phyloP scores from a whole-genome alignment of 2,888 invertebrate genomes.

The Tuberolachnus salignus region DNA sequence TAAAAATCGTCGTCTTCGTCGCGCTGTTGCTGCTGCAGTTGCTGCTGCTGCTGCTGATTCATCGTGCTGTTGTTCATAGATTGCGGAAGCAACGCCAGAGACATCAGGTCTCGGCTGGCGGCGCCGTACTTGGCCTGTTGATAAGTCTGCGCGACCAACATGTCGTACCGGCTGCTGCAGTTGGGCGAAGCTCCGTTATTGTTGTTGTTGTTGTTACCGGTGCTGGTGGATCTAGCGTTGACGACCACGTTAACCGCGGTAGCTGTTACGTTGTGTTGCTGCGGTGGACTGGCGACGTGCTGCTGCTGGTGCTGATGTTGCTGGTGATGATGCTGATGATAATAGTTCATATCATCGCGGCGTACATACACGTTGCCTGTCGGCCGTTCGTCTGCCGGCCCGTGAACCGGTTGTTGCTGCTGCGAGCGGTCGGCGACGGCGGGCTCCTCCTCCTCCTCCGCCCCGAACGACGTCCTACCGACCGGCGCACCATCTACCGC shows the following conservation, averaged over 20 bases:
- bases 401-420: slow-evolving; percentile 49
- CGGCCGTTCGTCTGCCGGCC: slow-evolving; percentile 51
- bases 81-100: slow-evolving; percentile 38
- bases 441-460: slow-evolving; percentile 35
- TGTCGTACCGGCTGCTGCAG: slow-evolving; percentile 30
- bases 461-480: slow-evolving; percentile 43
- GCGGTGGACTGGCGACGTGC: slow-evolving; percentile 5
- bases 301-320: slow-evolving; percentile 25
- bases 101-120: slow-evolving; percentile 24
- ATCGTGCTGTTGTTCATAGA: background rate
- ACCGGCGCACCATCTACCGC: slow-evolving; percentile 54
- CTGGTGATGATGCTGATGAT: slow-evolving; percentile 25
- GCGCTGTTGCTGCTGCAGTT: slow-evolving; percentile 10
- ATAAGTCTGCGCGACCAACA: slow-evolving; percentile 41
- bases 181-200: background rate
- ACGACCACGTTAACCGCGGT: background rate
- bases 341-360: slow-evolving; percentile 51
- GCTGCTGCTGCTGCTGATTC: slow-evolving; percentile 18
- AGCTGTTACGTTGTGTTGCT: slow-evolving; percentile 3
- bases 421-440: slow-evolving; percentile 27
- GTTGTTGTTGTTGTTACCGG: background rate
- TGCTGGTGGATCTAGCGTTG: background rate
- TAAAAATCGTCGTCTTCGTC: slow-evolving; percentile 45
- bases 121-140: slow-evolving; percentile 38
- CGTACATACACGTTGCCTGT: slow-evolving; percentile 51